Percentiles rank a stretch among this genome's conserved stretches.
Evolutionary conservation across 1,140 invertebrate species (phyloP).

Genomic region (Drosophila ogumai): DNA sequence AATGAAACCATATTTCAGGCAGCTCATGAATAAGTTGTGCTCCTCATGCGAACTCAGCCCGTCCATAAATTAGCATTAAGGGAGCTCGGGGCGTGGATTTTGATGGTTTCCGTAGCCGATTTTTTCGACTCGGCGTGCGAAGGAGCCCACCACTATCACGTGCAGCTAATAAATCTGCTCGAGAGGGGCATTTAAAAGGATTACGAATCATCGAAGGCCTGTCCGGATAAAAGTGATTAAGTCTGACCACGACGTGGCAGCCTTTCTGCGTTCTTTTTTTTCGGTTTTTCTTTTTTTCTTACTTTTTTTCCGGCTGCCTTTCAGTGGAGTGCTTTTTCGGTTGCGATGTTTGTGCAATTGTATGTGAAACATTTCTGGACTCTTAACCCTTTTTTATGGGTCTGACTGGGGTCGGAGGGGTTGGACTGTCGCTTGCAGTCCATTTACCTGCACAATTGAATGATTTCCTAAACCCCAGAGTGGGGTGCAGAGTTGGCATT

Average conservation of each 20-base stretch:
- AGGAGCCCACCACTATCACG: constrained; percentile 68
- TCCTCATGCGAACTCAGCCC: constrained; percentile 54
- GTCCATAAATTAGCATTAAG: constrained; percentile 80
- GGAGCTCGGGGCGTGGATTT: constrained; percentile 67
- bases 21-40: constrained; percentile 72
- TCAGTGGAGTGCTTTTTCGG: constrained; percentile 19
- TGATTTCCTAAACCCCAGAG: constrained; percentile 73
- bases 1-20: constrained; percentile 51
- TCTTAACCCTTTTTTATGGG: constrained; percentile 40
- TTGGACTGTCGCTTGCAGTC: constrained; percentile 80
- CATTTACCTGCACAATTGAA: constrained; percentile 85
- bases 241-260: constrained; percentile 59
- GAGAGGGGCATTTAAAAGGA: constrained; percentile 75
- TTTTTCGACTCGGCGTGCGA: constrained; percentile 1
- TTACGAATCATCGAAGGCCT: constrained; percentile 59
- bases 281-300: background rate
- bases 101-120: constrained; percentile 36
- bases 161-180: constrained; percentile 77
- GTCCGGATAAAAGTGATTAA: constrained; percentile 81
- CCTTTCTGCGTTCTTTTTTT: constrained; percentile 29
- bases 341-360: constrained; percentile 65
- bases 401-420: constrained; percentile 44
- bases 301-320: background rate
- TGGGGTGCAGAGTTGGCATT: constrained; percentile 16
- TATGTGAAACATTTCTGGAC: constrained; percentile 69